Evolutionary conservation across 2,113 vertebrate species (phyloP), one percentile per base, ranked within the genome.

Genomic region (Grallaria varia): DNA sequence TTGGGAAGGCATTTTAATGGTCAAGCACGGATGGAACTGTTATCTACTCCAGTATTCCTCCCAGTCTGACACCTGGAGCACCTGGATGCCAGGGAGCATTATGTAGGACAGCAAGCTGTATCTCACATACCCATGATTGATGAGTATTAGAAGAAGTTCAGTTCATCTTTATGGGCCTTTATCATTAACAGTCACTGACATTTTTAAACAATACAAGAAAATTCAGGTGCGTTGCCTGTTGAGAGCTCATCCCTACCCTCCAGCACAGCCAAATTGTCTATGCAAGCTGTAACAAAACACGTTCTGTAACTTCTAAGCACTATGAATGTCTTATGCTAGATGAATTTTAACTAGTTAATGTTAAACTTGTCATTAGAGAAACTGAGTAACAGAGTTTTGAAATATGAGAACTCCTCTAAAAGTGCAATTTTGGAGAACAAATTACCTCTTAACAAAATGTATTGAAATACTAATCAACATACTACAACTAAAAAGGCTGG

Each of bases 351-450:
- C 75, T 77, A 85, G 55, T 63, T 91, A n/a, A 55, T 80, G 45
- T 83, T 80, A 80, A 77, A 90, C 74, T 86, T 74, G 62, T 80
- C 83, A 72, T 96, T 84, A 78, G 37, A 84, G 44, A 84, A 94
- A 94, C 82, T 45, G 16, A 84, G 37, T 66, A 63, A 64, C n/a
- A 42, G n/a, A 79, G 35, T 24, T 93, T 44, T 87, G 72, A 76
- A 40, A 39, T 94, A 84, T 45, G 28, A 83, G 90, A 68, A 44
- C 55, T 74, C 77, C 71, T 87, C 35, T 55, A 58, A 67, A 40
- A 37, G 5, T 47, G 25, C 44, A 78, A 16, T 93, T 90, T 81
- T 66, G 18, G 60, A 67, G 50, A 71, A 87, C 47, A 50, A 94
- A 95, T 94, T 73, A 56, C 37, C 52, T 92, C 28, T 68, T 91